A percentile compares a stretch with the other conserved stretches of the same genome.
Conservation (phyloP, 2,888 invertebrate genomes). For the Hedychridium roseum region DNA sequence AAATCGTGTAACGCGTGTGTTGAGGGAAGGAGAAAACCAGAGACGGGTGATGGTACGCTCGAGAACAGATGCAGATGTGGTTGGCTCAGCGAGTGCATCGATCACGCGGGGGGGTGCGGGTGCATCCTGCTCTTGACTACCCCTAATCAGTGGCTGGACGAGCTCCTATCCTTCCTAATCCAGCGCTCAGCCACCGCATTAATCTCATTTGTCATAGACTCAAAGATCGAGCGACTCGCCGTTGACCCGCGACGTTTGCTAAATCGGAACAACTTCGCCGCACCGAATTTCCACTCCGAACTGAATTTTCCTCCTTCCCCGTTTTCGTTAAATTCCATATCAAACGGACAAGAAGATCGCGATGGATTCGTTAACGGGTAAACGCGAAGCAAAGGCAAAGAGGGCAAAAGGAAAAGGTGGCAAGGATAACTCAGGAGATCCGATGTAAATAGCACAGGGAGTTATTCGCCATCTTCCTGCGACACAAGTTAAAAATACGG, state of each 20-base stretch:
- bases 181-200: slow-evolving; percentile 44
- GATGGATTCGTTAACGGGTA: slow-evolving; percentile 18
- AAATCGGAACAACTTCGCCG: slow-evolving; percentile 36
- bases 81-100: slow-evolving; percentile 46
- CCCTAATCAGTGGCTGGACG: slow-evolving; percentile 52
- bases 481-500: slow-evolving; percentile 58
- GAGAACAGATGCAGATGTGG: slow-evolving; percentile 58
- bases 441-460: slow-evolving; percentile 62
- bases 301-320: no score
- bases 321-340: background rate
- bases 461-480: slow-evolving; percentile 56
- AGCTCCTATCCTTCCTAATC: slow-evolving; percentile 48
- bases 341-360: slow-evolving; percentile 7
- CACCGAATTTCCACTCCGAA: no score
- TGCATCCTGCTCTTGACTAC: slow-evolving; percentile 40
- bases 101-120: slow-evolving; percentile 46
- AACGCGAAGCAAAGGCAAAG: no score
- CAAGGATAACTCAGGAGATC: slow-evolving; percentile 59
- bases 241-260: slow-evolving; percentile 38
- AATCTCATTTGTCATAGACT: slow-evolving; percentile 55
- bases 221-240: slow-evolving; percentile 43
- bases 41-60: slow-evolving; percentile 19
- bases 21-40: slow-evolving; percentile 23
- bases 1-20: no score
- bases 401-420: slow-evolving; percentile 18